Percentiles rank a stretch among this genome's conserved stretches.
Conservation (phyloP, 2,888 invertebrate species). For the Litoditis marina region DNA sequence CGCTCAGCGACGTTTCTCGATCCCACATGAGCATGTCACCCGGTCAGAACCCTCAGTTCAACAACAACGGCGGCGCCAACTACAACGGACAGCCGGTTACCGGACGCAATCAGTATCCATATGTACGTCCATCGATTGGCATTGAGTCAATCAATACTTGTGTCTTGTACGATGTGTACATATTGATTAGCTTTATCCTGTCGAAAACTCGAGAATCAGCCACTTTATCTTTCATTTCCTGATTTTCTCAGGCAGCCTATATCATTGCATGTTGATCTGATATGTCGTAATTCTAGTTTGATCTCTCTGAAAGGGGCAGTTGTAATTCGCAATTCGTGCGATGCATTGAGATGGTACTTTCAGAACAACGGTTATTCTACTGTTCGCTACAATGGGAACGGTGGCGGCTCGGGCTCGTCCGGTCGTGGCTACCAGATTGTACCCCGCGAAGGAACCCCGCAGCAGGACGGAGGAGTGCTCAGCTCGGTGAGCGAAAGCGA, state of each 20-base stretch:
- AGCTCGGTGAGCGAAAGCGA: constrained; percentile 47
- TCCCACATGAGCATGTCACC: constrained; percentile 12
- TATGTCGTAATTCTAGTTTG: too few relatives aligned
- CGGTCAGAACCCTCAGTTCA: constrained; percentile 17
- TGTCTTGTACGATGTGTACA: too few relatives aligned
- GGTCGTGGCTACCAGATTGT: not conserved
- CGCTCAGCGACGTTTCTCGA: not conserved
- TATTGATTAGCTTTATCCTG: too few relatives aligned
- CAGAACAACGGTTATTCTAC: not conserved
- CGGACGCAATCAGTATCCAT: constrained; percentile 1
- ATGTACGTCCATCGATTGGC: not conserved
- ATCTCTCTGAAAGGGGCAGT: too few relatives aligned
- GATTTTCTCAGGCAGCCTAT: too few relatives aligned
- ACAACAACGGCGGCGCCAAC: constrained; percentile 8
- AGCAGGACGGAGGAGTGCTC: constrained; percentile 35
- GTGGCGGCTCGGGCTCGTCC: not conserved
- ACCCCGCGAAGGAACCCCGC: constrained; percentile 27
- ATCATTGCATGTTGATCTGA: too few relatives aligned
- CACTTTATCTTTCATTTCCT: too few relatives aligned
- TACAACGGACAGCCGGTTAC: constrained; percentile 5
- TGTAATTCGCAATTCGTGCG: too few relatives aligned
- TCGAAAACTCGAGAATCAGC: too few relatives aligned
- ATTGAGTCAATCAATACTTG: not conserved
- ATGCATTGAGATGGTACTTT: not conserved
- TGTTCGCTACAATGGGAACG: not conserved